Base-by-base conservation (phyloP, 2,113 vertebrate genomes). In the Oceanodroma tethys region DNA sequence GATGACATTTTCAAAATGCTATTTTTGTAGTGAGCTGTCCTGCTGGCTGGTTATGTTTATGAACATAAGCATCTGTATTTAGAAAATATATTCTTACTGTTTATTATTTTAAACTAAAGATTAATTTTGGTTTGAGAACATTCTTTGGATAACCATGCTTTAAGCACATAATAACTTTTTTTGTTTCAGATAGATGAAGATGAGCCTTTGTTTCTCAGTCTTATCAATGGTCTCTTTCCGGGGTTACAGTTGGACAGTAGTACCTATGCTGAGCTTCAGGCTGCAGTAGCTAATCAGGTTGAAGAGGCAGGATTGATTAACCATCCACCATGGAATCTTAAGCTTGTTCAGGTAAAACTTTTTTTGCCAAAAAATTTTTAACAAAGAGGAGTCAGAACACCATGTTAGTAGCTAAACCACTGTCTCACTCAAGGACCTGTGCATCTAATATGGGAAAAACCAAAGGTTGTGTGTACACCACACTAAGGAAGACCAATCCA, bases 261-360 rank as follows among this genome's bases (percentile, higher is more conserved):
- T 30, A 98, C 91, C 16, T 98, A 98, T 0, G 43, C 11, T 22
- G 97, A 98, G 5, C 95, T 98, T 59, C 98, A 98, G 66, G 47
- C 73, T 30, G 98, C 98, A 16, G 97, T 98, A 62, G 42, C 92
- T 45, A 97, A 97, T 82, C 98, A 98, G 82, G 97, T 98, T 68
- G 96, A 98, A 50, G 68, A 96, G 21, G 97, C 97, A 88, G 98
- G 98, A 34, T 16, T 98, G 92, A 93, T 98, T 86, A 98, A 98
- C 83, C 98, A 98, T 74, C 98, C 98, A 42, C 98, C 98, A 17
- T 98, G 98, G 98, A 98, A 98, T 86, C 98, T 98, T 85, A 98
- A 98, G 65, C 98, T 98, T 55, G 92, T 98, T 52, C 98, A 98
- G 98, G 98, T 98, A 95, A 81, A 95, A 34, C 25, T 7, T 48